Base-by-base conservation (phyloP, 2,113 vertebrate genomes). In the Pelobates fuscus region DNA sequence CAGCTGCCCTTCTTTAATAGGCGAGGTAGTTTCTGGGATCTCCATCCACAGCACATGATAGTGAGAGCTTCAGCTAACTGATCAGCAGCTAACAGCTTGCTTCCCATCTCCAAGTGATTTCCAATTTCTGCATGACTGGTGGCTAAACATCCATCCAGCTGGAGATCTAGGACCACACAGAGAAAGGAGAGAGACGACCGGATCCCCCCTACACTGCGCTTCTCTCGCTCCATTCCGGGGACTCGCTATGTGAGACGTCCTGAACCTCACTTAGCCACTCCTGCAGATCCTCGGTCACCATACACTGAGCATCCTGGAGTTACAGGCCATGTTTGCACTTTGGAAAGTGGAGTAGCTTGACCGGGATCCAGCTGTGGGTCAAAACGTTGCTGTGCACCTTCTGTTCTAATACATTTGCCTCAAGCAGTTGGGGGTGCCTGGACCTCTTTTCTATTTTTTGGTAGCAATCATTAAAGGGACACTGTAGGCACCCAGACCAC, bases 11-110 rank as follows among this genome's bases (percentile, higher is more conserved):
- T 77, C 93, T 94, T 84, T 94, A 94, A 81, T 92, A 94, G 2
- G 93, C 94, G 82, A 94, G 80, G 82, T 94, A 94, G 66, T 93
- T 94, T 78, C 92, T 90, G 1, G 92, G 91, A 79, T 94, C 93
- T 8, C 86, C 85, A 94, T 92, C 93, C 71, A 94, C 92, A 10
- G 93, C 93, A 0, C 91, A 84, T 94, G 92, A 78, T 94, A 94
- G 80, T 94, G 93, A 52, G 49, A 0, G 92, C 92, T 67, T 94
- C 93, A 0, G 93, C 93, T 81, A 94, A 84, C 74, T 94, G 93
- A 70, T 92, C 93, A 0, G 93, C 92, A 5, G 93, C 92, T 82
- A 94, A 49, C 17, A 94, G 88, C 74, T 93, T 94, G 67, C 92
- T 89, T 26, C 93, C 93, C 92, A 93, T 93, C 80, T 94, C 93